phyloP scores from a whole-genome alignment of 2,888 invertebrate species.

The Chaitophorus viminalis region DNA sequence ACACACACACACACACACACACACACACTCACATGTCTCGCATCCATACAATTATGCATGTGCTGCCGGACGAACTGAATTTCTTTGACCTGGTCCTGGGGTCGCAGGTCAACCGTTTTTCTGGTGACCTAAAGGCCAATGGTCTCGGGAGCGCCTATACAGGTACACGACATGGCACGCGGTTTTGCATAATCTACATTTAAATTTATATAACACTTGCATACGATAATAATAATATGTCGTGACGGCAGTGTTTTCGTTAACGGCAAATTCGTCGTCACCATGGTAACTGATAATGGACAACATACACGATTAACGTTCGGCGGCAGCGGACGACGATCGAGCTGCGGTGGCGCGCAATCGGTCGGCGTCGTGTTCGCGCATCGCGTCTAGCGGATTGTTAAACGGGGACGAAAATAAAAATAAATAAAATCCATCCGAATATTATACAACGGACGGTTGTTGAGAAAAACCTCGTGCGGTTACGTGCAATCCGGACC shows the following conservation, averaged over 20 bases:
- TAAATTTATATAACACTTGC: not conserved
- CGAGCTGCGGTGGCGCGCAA: not conserved
- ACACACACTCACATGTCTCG: not conserved
- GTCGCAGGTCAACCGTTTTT: not conserved
- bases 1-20: not conserved
- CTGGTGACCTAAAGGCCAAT: not conserved
- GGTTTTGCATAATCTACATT: not conserved
- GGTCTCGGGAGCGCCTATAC: not conserved
- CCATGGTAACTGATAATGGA: constrained; percentile 37
- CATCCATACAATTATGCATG: not conserved
- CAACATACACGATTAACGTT: constrained; percentile 10
- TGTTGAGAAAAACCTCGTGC: no score
- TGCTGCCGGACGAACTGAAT: not conserved
- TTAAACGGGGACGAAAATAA: no score
- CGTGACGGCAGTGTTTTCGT: not conserved
- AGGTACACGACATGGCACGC: not conserved
- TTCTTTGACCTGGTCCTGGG: not conserved
- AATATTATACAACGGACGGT: no score
- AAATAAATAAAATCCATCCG: no score
- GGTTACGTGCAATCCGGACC: no score
- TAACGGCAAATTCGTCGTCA: not conserved
- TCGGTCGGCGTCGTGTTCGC: not conserved
- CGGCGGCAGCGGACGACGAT: not conserved
- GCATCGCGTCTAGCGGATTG: not conserved
- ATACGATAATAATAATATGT: not conserved